Evolutionary conservation across 1,140 invertebrate species (phyloP), one percentile per base, ranked within the genome.

Genomic region (Euura lappo): DNA sequence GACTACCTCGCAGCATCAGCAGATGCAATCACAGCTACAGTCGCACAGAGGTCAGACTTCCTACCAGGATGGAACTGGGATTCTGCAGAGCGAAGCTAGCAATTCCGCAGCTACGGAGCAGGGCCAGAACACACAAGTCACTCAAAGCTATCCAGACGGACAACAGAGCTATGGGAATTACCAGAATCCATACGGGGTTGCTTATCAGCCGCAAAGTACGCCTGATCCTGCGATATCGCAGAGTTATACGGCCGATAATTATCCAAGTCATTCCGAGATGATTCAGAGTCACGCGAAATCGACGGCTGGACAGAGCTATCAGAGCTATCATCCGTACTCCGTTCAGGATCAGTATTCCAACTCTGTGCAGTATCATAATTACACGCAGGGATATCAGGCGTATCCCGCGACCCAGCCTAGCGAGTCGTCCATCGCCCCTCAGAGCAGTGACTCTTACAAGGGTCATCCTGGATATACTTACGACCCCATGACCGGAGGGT

Each of bases 391-490:
- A 13, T 79, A 77, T 44, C 68, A 65, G 42, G 71, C 72, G 6
- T 78, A 79, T 13, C 81, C 82, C 47, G 72, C 71, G 5, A 76
- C 76, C 43, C 74, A 74, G 44, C 66, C 74, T 43, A 60, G 51
- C 44, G 70, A 72, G 45, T 28, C 28, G 28, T 28, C 28, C 28
- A 28, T 71, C 71, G 68, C 10, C 81, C 75, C 66, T 82, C 82
- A 67, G 71, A 77, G 10, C 78, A 78, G 83, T n/a, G 85, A 82
- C 46, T 81, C 86, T 2, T 91, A 89, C 73, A 86, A 89, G 76
- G 88, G 88, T 43, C 89, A 91, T 79, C 88, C 90, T 6, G 89
- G 88, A 13, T 91, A 89, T 70, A 84, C 82, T 2, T 91, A 83
- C 74, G 90, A 91, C 76, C 64, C 79, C 3, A 75, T 77, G 0